Conservation (phyloP, 1,140 invertebrate species). For the Proales similis region DNA sequence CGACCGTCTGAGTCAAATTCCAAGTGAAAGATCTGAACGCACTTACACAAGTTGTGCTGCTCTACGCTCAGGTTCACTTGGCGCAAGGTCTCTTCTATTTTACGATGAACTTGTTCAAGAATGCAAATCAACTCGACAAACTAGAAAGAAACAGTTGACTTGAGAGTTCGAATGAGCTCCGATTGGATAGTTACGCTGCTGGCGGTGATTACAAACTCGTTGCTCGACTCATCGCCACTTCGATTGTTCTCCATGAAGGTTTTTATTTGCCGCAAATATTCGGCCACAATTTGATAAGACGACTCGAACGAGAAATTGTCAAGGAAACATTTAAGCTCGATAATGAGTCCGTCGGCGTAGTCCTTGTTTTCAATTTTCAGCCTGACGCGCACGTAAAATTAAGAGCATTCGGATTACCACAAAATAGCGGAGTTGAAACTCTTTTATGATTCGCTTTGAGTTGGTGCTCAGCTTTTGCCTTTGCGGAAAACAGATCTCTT, state of each 20-base stretch:
- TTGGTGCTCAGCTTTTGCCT: slow-evolving; percentile 2
- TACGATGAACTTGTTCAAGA: background rate
- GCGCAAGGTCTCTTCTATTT: background rate
- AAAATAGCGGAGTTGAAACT: slow-evolving; percentile 29
- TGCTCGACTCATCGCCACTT: background rate
- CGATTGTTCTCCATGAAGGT: background rate
- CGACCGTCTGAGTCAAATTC: background rate
- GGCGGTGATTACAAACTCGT: background rate
- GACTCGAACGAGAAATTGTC: slow-evolving; percentile 4
- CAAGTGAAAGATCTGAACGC: background rate
- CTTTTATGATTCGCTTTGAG: slow-evolving; percentile 29
- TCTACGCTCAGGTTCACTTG: slow-evolving; percentile 4
- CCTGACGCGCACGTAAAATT: background rate
- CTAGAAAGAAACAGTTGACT: background rate
- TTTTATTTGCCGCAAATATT: slow-evolving; percentile 7
- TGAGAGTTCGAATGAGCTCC: background rate
- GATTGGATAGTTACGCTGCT: slow-evolving; percentile 1
- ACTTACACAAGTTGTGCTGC: background rate
- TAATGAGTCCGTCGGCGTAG: slow-evolving; percentile 5
- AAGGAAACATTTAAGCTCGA: slow-evolving; percentile 24
- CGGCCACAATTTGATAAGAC: slow-evolving; percentile 2
- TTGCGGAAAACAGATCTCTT: background rate
- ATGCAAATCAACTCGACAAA: slow-evolving; percentile 13
- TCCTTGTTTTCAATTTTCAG: background rate
- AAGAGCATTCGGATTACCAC: background rate